phyloP scores from a whole-genome alignment of 2,888 invertebrate genomes.

The Drosophila tanythrix region DNA sequence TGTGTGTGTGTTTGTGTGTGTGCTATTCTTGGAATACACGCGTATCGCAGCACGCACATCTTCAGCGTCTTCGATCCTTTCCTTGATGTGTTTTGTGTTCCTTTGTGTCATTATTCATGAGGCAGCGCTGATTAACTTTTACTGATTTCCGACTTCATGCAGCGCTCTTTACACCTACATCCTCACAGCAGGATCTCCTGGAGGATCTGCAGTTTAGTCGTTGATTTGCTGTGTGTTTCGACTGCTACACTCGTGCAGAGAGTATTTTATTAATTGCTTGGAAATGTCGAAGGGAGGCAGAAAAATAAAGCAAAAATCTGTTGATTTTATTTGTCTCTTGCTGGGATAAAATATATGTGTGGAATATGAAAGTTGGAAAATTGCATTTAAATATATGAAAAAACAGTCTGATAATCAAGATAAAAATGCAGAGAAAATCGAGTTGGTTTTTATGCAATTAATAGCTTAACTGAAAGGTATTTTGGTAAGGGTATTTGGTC shows the following conservation, averaged over 20 bases:
- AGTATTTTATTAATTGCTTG: neutral
- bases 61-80: conserved; percentile 33
- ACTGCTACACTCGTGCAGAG: neutral
- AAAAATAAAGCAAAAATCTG: too few species aligned
- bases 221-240: neutral
- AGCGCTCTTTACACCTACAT: conserved; percentile 20
- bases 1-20: conserved; percentile 38
- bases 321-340: neutral
- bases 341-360: too few species aligned
- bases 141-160: conserved; percentile 35
- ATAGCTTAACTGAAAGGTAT: neutral
- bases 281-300: neutral
- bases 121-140: conserved; percentile 51
- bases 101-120: conserved; percentile 32
- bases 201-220: neutral
- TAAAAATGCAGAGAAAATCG: neutral
- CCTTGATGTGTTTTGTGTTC: conserved; percentile 6
- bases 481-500: neutral
- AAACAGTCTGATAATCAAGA: neutral
- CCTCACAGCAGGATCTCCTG: conserved; percentile 27
- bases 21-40: conserved; percentile 72
- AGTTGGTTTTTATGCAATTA: neutral
- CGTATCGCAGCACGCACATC: conserved; percentile 78
- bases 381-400: neutral
- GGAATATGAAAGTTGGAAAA: neutral